Conservation (phyloP, 2,113 vertebrate species). For the Urocynchramus pylzowi region DNA sequence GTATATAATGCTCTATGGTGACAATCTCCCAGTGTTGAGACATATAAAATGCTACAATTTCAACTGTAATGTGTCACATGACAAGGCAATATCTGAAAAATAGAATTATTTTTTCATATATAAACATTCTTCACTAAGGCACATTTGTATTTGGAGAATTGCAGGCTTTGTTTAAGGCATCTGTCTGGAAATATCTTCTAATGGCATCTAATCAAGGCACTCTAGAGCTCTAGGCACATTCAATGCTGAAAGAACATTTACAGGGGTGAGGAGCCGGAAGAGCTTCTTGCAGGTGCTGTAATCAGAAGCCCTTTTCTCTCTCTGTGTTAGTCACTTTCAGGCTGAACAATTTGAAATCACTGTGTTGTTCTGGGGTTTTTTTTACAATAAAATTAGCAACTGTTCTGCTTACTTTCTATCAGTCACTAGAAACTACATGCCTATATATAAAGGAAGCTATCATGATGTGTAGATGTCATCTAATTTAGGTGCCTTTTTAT, state of each 20-base stretch:
- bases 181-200: not conserved
- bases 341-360: not conserved
- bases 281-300: not conserved
- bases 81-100: not conserved
- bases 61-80: not conserved
- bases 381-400: not conserved
- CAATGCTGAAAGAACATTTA: not conserved
- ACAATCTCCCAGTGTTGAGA: not conserved
- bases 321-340: not conserved
- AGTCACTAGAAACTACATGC: not conserved
- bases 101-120: not conserved
- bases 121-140: not conserved
- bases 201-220: not conserved
- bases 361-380: not conserved
- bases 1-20: not conserved
- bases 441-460: not conserved
- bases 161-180: not conserved
- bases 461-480: not conserved
- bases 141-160: not conserved
- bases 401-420: not conserved
- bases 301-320: not conserved
- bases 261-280: not conserved
- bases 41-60: not conserved
- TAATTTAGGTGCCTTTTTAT: conserved; percentile 14
- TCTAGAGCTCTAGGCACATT: not conserved